These are phyloP conservation scores for Blennius ocellaris DNA, from an alignment of 2,113 vertebrate genomes.

Conservation along the genomic window DNA sequence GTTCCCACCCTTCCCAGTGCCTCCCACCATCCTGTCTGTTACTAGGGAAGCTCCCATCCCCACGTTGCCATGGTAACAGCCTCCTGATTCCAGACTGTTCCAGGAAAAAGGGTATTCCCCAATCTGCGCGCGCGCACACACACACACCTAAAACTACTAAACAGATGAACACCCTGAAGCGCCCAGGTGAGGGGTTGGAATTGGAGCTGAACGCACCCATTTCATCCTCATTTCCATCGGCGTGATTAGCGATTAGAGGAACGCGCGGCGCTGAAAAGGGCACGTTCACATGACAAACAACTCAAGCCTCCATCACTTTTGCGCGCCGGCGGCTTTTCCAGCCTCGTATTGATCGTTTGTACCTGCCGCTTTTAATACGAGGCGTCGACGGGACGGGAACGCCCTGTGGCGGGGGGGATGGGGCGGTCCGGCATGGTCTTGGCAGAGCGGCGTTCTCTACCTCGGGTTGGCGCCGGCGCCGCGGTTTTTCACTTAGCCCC, in stretches of 20 bases:
- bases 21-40: constrained; percentile 57
- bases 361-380: constrained; percentile 3
- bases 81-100: constrained; percentile 74
- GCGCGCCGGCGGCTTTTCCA: constrained; percentile 9
- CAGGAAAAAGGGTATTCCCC: constrained; percentile 77
- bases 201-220: constrained; percentile 8
- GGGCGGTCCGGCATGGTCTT: not conserved
- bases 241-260: constrained; percentile 51
- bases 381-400: too few relatives aligned
- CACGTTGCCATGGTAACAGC: constrained; percentile 72
- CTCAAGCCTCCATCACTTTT: too few relatives aligned
- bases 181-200: constrained; percentile 5
- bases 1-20: constrained; percentile 63
- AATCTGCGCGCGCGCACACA: constrained; percentile 34
- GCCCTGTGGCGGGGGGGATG: too few relatives aligned
- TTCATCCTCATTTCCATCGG: constrained; percentile 47
- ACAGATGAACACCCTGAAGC: not conserved
- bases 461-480: constrained; percentile 1
- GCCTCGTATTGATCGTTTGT: constrained; percentile 15
- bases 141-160: constrained; percentile 14
- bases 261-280: constrained; percentile 18
- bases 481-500: constrained; percentile 9
- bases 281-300: constrained; percentile 5
- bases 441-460: not conserved
- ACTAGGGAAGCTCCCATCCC: constrained; percentile 76